phyloP scores from a whole-genome alignment of 2,113 vertebrate genomes.

The Sitta europaea region DNA sequence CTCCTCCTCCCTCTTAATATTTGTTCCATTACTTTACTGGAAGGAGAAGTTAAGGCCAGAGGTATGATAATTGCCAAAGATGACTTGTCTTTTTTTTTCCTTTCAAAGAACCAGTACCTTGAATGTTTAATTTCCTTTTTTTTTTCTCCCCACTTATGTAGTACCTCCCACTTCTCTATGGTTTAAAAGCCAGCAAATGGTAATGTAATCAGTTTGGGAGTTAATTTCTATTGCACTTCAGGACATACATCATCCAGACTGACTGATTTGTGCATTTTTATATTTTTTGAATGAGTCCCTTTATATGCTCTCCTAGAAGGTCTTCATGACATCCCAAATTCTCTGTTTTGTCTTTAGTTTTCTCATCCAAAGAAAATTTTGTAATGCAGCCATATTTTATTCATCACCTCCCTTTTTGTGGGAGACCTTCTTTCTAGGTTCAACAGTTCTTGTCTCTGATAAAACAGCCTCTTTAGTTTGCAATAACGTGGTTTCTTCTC shows the following conservation, averaged over 20 bases:
- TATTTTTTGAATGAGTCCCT: background rate
- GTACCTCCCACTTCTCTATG: background rate
- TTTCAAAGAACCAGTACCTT: background rate
- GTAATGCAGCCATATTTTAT: background rate
- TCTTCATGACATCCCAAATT: background rate
- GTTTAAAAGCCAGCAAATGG: conserved; percentile 1
- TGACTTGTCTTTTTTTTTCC: background rate
- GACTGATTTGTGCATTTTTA: conserved; percentile 6
- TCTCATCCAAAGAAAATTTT: background rate
- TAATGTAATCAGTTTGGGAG: background rate
- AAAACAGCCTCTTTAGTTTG: background rate
- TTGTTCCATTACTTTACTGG: conserved; percentile 58
- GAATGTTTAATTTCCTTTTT: background rate
- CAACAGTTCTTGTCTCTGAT: background rate
- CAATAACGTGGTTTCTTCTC: background rate
- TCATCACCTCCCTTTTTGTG: background rate
- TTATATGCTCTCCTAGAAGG: background rate
- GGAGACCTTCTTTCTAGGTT: background rate
- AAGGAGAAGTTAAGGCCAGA: conserved; percentile 53
- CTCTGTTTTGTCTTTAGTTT: background rate
- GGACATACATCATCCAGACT: conserved; percentile 7
- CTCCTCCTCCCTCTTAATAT: conserved; percentile 65
- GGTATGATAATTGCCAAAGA: conserved; percentile 41
- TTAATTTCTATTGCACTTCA: conserved; percentile 31
- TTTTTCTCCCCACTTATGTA: background rate